phyloP scores from a whole-genome alignment of 2,888 invertebrate species.

The Entomobrya proxima region DNA sequence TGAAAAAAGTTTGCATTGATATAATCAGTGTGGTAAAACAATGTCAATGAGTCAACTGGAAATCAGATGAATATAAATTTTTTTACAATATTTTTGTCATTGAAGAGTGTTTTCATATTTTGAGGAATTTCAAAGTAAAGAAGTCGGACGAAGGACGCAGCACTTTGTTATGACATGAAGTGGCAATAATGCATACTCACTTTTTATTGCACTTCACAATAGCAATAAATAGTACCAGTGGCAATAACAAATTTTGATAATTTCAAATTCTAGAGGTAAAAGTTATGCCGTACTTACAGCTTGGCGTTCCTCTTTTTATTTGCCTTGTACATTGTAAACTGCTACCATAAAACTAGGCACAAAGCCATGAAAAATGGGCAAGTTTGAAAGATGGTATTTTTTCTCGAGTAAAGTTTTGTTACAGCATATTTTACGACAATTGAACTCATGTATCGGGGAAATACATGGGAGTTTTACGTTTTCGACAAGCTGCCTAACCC shows the following conservation, averaged over 20 bases:
- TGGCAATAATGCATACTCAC: slow-evolving; percentile 9
- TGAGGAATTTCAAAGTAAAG: no score
- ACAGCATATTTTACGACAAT: slow-evolving; percentile 49
- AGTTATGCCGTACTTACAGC: neutral
- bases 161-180: slow-evolving; percentile 52
- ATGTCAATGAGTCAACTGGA: neutral
- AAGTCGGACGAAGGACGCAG: slow-evolving; percentile 23
- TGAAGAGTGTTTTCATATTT: no score
- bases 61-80: neutral
- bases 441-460: slow-evolving; percentile 28
- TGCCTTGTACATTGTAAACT: slow-evolving; percentile 28
- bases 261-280: neutral
- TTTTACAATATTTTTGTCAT: no score
- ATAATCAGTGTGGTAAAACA: slow-evolving; percentile 3
- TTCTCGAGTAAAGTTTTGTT: slow-evolving; percentile 45
- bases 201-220: neutral
- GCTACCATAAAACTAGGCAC: slow-evolving; percentile 51
- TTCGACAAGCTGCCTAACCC: slow-evolving; percentile 52
- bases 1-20: no score
- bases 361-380: neutral
- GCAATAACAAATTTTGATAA: slow-evolving; percentile 29
- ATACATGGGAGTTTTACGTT: slow-evolving; percentile 41
- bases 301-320: slow-evolving; percentile 14
- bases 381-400: neutral
- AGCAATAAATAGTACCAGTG: neutral